Evolutionary conservation across 37 sponge, comb jelly and placozoan genomes (phyloP).

Genomic region (Spongia lamella): DNA sequence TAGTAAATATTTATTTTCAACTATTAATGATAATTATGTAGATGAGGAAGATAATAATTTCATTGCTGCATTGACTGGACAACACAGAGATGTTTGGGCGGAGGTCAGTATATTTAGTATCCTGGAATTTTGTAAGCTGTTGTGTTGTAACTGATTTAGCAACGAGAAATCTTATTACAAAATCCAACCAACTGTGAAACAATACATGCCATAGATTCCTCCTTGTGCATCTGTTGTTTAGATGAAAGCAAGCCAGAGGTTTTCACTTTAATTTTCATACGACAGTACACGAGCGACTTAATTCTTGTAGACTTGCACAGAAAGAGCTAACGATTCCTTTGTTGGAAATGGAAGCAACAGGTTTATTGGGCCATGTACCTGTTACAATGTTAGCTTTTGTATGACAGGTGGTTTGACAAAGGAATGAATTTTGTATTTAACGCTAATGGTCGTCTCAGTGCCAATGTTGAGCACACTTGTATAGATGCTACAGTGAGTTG

Average conservation of each 20-base stretch:
- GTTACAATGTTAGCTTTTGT: no score
- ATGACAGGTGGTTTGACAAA: constrained; percentile 75
- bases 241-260: no score
- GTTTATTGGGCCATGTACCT: no score
- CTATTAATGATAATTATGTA: neutral
- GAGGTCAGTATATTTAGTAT: constrained; percentile 24
- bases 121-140: no score
- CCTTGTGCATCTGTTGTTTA: no score
- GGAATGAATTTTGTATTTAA: neutral
- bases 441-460: constrained; percentile 26
- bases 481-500: constrained; percentile 73
- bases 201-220: no score
- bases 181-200: no score
- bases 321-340: neutral
- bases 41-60: constrained; percentile 56
- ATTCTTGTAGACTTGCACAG: neutral
- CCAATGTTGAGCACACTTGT: constrained; percentile 70
- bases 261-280: no score
- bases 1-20: no score
- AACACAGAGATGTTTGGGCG: constrained; percentile 59
- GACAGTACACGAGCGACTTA: no score
- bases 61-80: constrained; percentile 57
- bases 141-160: no score
- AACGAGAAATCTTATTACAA: no score
- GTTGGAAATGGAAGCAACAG: neutral